Percentiles rank a stretch among this genome's conserved stretches.
These are phyloP conservation scores for Monopis laevigella DNA, from an alignment of 2,888 invertebrate species.

Conservation along the genomic window DNA sequence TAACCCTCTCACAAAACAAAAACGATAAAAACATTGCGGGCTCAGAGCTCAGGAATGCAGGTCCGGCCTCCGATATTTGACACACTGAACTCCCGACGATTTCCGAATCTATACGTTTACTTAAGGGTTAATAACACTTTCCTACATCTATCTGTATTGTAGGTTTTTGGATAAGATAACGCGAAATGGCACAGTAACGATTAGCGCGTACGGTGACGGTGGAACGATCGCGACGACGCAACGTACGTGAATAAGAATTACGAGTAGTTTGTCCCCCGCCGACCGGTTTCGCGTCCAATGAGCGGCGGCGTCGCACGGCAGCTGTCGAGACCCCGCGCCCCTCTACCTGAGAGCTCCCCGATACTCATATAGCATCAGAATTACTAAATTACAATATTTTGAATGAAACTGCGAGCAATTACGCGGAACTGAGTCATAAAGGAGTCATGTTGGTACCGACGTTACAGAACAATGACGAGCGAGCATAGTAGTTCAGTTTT, in stretches of 20 bases:
- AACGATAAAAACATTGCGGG: constrained; percentile 53
- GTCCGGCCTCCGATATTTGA: constrained; percentile 16
- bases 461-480: neutral
- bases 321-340: constrained; percentile 33
- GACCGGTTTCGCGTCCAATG: constrained; percentile 57
- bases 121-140: too few relatives aligned
- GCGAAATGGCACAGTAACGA: constrained; percentile 42
- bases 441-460: neutral
- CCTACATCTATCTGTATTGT: too few relatives aligned
- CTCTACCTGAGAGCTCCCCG: constrained; percentile 36
- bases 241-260: constrained; percentile 62
- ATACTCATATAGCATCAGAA: constrained; percentile 32
- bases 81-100: constrained; percentile 21
- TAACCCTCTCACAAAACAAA: constrained; percentile 53
- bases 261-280: constrained; percentile 42
- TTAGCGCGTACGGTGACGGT: constrained; percentile 40
- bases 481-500: too few relatives aligned
- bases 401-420: constrained; percentile 37
- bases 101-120: too few relatives aligned
- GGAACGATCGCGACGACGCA: constrained; percentile 51
- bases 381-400: constrained; percentile 42
- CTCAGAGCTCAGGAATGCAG: constrained; percentile 44
- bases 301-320: constrained; percentile 37
- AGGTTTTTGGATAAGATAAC: constrained; percentile 65
- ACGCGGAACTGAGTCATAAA: neutral